phyloP scores from a whole-genome alignment of 2,797 vertebrate species.

The Salmo trutta region DNA sequence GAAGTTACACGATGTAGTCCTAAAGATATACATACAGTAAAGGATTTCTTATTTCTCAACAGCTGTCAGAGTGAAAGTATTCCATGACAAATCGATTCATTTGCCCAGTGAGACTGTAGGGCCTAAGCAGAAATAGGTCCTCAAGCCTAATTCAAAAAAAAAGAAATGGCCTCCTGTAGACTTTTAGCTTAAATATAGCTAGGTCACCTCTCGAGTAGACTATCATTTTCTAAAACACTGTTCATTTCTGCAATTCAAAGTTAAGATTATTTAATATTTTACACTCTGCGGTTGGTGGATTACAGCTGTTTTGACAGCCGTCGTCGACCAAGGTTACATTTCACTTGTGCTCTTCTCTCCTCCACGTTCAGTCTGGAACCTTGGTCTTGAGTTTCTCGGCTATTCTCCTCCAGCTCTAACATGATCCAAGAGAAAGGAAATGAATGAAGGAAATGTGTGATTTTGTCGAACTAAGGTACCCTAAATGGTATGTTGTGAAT shows the following conservation, averaged over 20 bases:
- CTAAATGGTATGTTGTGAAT: neutral
- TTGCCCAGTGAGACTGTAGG: neutral
- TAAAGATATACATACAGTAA: neutral
- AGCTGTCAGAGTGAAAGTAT: neutral
- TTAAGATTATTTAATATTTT: neutral
- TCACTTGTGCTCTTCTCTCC: conserved; percentile 27
- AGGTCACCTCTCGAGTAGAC: neutral
- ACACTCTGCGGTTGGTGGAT: neutral
- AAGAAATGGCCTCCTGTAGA: neutral
- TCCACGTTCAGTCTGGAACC: conserved; percentile 18
- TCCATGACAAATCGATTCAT: neutral
- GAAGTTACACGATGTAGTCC: too few species aligned
- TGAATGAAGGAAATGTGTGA: neutral
- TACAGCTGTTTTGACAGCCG: conserved; percentile 11
- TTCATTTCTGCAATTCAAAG: neutral
- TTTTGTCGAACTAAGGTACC: neutral
- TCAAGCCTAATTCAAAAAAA: neutral
- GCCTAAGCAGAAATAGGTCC: neutral
- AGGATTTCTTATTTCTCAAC: neutral
- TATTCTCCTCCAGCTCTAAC: conserved; percentile 45
- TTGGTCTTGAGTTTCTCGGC: conserved; percentile 30
- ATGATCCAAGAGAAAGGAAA: conserved; percentile 62
- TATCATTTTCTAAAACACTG: neutral
- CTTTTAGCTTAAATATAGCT: neutral
- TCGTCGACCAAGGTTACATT: conserved; percentile 32